Base-by-base conservation (phyloP, 2,797 vertebrate species). In the Typhlichthys subterraneus region DNA sequence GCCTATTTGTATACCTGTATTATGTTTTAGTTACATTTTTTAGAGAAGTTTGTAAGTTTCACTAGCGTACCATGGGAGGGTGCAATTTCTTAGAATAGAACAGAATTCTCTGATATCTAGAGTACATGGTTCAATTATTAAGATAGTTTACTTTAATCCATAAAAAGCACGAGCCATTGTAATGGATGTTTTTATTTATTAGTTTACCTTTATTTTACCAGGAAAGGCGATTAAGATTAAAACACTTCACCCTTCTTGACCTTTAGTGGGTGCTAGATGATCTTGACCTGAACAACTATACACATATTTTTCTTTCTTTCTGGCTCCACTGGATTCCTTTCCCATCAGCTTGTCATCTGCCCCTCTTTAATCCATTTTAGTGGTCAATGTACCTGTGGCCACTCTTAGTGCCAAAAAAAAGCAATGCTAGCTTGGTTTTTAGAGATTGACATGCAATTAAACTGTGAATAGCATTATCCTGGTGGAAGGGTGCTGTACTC, bases 391-490 rank as follows among this genome's bases (percentile, higher is more conserved):
- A 70, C 76, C 69, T 11, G 75, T 79, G 81, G 88, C 89, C 85
- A 87, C 88, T 84, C 87, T 83, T 85, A 80, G 89, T 93, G 93
- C 91, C 93, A 93, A 92, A 91, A 86, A 63, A 70, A 59, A 72
- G 79, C 77, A 73, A 87, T 81, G 76, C 80, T 82, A 87, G 83
- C 78, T 88, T 88, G 79, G 86, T 85, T 76, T 77, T 79, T 82
- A 81, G 75, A 89, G 73, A 84, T 82, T 81, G 81, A 85, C 79
- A 69, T 63, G 53, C 85, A 64, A 77, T 80, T 85, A 88, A 86
- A 90, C 86, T 90, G 89, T 88, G 87, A 90, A 88, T 76, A 69
- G 75, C 77, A 77, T 56, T 85, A 82, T 88, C 80, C 78, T 75
- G 69, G 80, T 76, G 76, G 76, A 78, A 77, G 67, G 80, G 81